Evolutionary conservation across 1,140 invertebrate species (phyloP), one percentile per base, ranked within the genome.

Genomic region (Ips typographus): DNA sequence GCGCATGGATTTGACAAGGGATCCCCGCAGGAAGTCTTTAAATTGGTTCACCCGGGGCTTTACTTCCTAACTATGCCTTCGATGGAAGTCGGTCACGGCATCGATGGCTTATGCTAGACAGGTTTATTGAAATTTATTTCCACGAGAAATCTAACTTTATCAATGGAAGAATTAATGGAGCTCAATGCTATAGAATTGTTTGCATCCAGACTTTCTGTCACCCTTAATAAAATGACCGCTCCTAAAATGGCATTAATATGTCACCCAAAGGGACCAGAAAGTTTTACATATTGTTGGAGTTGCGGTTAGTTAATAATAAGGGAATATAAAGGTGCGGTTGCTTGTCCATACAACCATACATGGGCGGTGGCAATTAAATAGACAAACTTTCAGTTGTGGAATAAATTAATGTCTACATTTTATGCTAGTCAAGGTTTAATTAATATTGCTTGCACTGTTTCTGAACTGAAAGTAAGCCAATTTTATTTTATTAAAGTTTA

Each of bases 1-100:
- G 42, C 5, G 40, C 39, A 2, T 6, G n/a, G 1, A 8, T 59
- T 58, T 59, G 57, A 59, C 40, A 42, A 59, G 40, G 56, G 57
- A 59, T 59, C 39, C 6, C 57, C 37, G 57, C 57, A 59, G 40
- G 57, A 59, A 8, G 57, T 59, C 57, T 59, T 59, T n/a, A 59
- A 59, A 41, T 59, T 40, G n/a, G 41, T 59, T 42, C 39, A 40
- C 8, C 57, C 39, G 37, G 52, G 52, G n/a, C 44, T 38, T 55
- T 37, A 55, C 44, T 49, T 49, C 3, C 44, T 49, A 49, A 49
- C 44, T 22, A 3, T 22, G 22, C 22, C 22, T 22, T 22, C 22
- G 22, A 22, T 22, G 22, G 22, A 22, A 49, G 2, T 49, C 44
- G 44, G 44, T 49, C 44, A 49, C 44, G 44, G 22, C 7, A 49